These are phyloP conservation scores for Gymnothorax reevesii DNA, from an alignment of 2,797 vertebrate species.

Conservation along the genomic window DNA sequence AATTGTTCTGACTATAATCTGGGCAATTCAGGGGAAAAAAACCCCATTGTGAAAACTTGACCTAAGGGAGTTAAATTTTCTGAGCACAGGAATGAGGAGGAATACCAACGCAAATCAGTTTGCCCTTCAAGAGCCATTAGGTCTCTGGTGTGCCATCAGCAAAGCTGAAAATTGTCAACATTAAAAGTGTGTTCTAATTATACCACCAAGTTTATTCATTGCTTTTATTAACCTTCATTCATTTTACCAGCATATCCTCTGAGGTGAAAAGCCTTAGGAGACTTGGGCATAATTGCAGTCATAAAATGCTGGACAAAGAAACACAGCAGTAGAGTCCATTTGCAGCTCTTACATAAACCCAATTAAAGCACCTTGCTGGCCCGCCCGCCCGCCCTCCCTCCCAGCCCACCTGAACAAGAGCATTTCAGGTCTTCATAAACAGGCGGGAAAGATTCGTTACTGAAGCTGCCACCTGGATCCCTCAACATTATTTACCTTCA, in stretches of 20 bases:
- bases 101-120: background rate
- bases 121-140: background rate
- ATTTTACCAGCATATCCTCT: background rate
- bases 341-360: background rate
- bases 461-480: background rate
- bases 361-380: background rate
- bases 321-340: background rate
- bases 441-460: background rate
- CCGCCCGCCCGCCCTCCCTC: background rate
- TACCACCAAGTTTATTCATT: background rate
- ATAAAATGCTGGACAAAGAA: background rate
- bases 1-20: background rate
- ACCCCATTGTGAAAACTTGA: background rate
- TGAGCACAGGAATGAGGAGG: background rate
- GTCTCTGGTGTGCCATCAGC: background rate
- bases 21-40: background rate
- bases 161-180: background rate
- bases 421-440: background rate
- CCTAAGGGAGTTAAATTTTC: background rate
- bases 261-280: background rate
- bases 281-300: background rate
- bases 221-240: background rate
- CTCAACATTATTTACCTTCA: background rate
- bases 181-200: conserved; percentile 8
- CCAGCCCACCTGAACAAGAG: background rate